Evolutionary conservation across 2,797 vertebrate genomes (phyloP), one percentile per base, ranked within the genome.

Genomic region (Hoplostethus atlanticus): DNA sequence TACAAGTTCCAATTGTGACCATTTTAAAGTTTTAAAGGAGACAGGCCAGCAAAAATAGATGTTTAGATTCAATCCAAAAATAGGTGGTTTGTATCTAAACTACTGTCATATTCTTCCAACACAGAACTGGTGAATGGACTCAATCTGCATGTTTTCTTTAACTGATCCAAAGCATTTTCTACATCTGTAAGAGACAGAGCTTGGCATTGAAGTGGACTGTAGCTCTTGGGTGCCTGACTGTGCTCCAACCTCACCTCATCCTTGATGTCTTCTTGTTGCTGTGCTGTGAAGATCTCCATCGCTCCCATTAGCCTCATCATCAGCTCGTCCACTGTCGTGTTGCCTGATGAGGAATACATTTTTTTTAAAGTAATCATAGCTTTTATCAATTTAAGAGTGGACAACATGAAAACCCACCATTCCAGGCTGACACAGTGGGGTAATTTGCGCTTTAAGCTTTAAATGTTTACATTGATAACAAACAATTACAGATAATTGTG

Each of bases 231-330:
- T 12, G 42, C 11, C 36, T 40, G 28, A 53, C 0, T 31, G 11
- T 0, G 12, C n/a, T 60, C 10, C 42, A 54, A 16, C 6, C 91
- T 91, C 92, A 99, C 98, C 97, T 99, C 98, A 85, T 99, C 98
- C 89, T 97, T 98, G 91, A 99, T 99, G 90, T 99, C 98, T 89
- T 99, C 98, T 85, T 98, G 97, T 79, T 99, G 98, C 87, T 99
- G 98, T 86, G 97, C 97, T 85, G 96, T 96, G 90, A 99, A 99
- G 92, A 99, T 99, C 91, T 99, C 98, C 97, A 98, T 96, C 0
- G 98, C 98, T 72, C 97, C 97, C 96, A 99, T 99, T 91, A 99
- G 95, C 93, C 98, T 96, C 98, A 99, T 99, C 98, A 99, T 99
- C 84, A 99, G 94, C 90, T 99, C 98, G 75, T 99, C 98, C 91